Evolutionary conservation across 2,888 invertebrate genomes (phyloP).

Genomic region (Limnephilus rhombicus): DNA sequence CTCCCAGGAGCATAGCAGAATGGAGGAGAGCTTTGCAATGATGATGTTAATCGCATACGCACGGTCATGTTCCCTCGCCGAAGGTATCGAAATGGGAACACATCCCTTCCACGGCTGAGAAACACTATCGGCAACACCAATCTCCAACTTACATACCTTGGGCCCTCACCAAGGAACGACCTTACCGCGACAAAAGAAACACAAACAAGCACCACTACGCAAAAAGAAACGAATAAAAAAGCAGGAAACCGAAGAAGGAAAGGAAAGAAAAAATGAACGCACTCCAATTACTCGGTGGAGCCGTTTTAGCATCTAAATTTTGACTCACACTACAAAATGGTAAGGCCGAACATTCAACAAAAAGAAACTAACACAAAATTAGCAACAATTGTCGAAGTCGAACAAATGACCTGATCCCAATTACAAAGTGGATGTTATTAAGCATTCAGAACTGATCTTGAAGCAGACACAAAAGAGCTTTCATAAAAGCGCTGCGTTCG

Average conservation of each 20-base stretch:
- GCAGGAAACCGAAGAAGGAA: neutral
- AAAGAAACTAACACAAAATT: neutral
- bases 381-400: neutral
- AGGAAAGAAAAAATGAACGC: neutral
- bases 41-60: conserved; percentile 27
- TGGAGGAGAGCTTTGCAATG: neutral
- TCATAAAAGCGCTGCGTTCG: conserved; percentile 15
- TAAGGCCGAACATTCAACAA: neutral
- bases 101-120: neutral
- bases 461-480: neutral
- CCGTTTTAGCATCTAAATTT: neutral
- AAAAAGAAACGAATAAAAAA: neutral
- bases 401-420: conserved; percentile 28
- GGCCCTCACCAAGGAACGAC: neutral
- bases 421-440: neutral
- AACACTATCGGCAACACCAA: neutral
- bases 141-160: conserved; percentile 14
- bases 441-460: neutral
- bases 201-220: neutral
- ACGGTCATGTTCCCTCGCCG: neutral
- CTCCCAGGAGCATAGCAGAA: neutral
- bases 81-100: neutral
- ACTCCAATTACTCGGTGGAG: neutral
- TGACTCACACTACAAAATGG: neutral
- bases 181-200: neutral